Conservation (phyloP, 2,888 invertebrate genomes). For the Nysson spinosus region DNA sequence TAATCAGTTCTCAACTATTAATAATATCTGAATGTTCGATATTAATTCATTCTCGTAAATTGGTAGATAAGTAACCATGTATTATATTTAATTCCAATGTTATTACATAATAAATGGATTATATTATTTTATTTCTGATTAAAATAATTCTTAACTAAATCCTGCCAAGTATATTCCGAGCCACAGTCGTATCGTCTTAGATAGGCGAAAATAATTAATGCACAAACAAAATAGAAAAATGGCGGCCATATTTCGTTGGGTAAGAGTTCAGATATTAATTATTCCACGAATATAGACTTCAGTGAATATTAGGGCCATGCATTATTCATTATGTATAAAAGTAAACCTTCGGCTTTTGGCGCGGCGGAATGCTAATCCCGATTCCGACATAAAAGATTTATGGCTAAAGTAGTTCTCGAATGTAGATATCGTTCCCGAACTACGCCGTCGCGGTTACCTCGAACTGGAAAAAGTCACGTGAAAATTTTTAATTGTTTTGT, state of each 20-base stretch:
- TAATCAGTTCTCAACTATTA: too few relatives aligned
- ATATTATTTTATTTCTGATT: too few relatives aligned
- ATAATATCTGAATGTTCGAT: too few relatives aligned
- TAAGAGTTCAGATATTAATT: constrained; percentile 26
- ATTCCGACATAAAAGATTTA: constrained; percentile 29
- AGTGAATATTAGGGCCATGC: constrained; percentile 21
- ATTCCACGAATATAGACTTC: constrained; percentile 3
- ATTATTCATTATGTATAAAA: constrained; percentile 39
- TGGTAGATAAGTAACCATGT: too few relatives aligned
- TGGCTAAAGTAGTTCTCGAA: constrained; percentile 30
- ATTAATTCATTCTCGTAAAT: too few relatives aligned
- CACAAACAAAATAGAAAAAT: constrained; percentile 41
- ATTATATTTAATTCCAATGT: too few relatives aligned
- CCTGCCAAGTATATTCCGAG: too few relatives aligned
- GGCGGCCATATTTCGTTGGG: neutral
- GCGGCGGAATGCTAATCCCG: constrained; percentile 22
- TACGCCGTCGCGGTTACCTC: neutral
- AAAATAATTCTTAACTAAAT: too few relatives aligned
- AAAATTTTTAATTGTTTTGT: neutral
- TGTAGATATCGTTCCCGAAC: constrained; percentile 16
- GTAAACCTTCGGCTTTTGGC: constrained; percentile 23
- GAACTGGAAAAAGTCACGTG: neutral
- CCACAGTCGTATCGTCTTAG: constrained; percentile 5
- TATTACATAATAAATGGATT: too few relatives aligned
- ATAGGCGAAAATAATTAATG: constrained; percentile 57